phyloP scores from a whole-genome alignment of 2,113 vertebrate species.

The Aldabrachelys gigantea region DNA sequence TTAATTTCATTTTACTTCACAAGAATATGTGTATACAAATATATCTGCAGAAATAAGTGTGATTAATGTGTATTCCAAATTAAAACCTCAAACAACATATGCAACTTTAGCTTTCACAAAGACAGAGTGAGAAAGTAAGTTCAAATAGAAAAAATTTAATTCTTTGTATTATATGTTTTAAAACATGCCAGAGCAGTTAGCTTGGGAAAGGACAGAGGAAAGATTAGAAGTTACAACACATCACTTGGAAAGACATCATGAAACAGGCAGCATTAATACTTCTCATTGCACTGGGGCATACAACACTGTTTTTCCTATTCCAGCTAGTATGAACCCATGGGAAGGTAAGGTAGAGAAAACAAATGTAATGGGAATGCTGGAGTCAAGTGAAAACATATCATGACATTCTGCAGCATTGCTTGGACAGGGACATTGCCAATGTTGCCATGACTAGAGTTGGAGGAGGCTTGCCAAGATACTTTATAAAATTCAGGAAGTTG shows the following conservation, averaged over 20 bases:
- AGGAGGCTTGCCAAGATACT: not conserved
- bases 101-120: not conserved
- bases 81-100: not conserved
- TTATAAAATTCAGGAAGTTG: not conserved
- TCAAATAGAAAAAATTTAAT: not conserved
- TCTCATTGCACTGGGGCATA: not conserved
- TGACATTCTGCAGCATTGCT: not conserved
- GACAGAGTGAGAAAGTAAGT: not conserved
- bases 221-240: not conserved
- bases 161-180: not conserved
- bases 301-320: not conserved
- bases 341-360: not conserved
- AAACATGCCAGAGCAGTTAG: not conserved
- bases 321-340: not conserved
- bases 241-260: not conserved
- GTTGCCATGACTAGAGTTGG: not conserved
- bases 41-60: rapidly evolving
- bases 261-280: not conserved
- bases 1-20: not conserved
- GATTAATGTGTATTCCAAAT: not conserved
- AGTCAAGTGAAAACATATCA: not conserved
- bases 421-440: not conserved
- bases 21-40: not conserved
- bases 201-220: not conserved
- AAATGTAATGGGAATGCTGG: not conserved